phyloP scores from a whole-genome alignment of 1,140 invertebrate species.

The Drosophila pectinifera region DNA sequence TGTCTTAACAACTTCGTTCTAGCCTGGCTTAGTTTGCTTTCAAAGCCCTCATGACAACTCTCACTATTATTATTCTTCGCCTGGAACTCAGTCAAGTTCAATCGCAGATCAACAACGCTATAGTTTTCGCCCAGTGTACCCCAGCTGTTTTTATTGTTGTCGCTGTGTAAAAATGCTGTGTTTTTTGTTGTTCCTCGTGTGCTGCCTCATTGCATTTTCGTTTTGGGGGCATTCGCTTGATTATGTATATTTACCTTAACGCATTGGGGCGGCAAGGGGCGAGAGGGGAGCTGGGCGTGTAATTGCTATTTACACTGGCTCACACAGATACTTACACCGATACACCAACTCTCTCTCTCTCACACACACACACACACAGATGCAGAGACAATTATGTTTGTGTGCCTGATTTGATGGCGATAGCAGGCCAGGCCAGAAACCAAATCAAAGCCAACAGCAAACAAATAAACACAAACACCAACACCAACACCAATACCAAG shows the following conservation, averaged over 20 bases:
- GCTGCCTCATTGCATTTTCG: slow-evolving; percentile 51
- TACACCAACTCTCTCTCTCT: slow-evolving; percentile 6
- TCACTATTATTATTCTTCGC: too few relatives aligned
- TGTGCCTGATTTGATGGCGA: slow-evolving; percentile 71
- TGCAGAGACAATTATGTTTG: slow-evolving; percentile 39
- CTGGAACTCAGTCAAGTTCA: not conserved
- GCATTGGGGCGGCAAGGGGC: slow-evolving; percentile 13
- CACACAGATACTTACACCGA: slow-evolving; percentile 12
- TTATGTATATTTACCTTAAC: slow-evolving; percentile 50
- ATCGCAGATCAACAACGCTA: too few relatives aligned
- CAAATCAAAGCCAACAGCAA: slow-evolving; percentile 66
- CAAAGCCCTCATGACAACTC: not conserved
- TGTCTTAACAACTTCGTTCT: not conserved
- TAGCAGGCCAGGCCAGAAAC: slow-evolving; percentile 67
- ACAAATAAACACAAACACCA: slow-evolving; percentile 67
- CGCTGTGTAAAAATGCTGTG: slow-evolving; percentile 22
- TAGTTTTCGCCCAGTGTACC: not conserved
- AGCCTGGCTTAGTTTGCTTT: not conserved
- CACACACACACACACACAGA: slow-evolving; percentile 18
- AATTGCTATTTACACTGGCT: slow-evolving; percentile 73
- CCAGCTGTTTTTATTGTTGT: slow-evolving; percentile 21
- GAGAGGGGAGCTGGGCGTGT: slow-evolving; percentile 31
- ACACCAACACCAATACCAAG: not conserved
- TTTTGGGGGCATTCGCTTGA: slow-evolving; percentile 55
- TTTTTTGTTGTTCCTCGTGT: slow-evolving; percentile 24